These are phyloP conservation scores for Canis aureus DNA, from an alignment of 2,113 vertebrate genomes.

Conservation along the genomic window DNA sequence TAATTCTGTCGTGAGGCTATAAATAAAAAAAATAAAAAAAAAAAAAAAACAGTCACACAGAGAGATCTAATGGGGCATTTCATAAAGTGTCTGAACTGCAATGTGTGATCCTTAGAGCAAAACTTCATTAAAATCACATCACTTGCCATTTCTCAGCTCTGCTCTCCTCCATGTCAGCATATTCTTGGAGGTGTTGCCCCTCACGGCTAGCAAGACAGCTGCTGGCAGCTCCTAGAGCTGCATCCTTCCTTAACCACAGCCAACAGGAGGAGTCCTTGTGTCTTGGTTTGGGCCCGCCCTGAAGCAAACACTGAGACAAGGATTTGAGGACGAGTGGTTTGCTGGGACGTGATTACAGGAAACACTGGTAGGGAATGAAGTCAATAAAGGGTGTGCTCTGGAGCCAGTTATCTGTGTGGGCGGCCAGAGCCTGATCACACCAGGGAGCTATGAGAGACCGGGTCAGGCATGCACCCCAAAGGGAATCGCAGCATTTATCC, in stretches of 20 bases:
- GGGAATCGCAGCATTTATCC: neutral
- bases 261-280: neutral
- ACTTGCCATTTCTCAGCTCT: neutral
- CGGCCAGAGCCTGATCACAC: neutral
- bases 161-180: neutral
- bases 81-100: neutral
- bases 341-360: neutral
- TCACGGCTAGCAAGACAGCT: neutral
- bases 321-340: neutral
- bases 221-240: neutral
- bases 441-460: neutral
- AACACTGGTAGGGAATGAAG: neutral
- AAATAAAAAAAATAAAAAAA: no score
- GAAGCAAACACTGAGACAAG: neutral
- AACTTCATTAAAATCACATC: neutral
- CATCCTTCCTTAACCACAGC: neutral
- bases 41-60: neutral
- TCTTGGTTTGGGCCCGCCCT: neutral
- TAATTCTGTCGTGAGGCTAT: neutral
- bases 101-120: neutral
- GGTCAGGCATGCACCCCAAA: no score
- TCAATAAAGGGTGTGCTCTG: neutral
- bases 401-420: neutral
- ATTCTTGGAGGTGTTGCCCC: neutral
- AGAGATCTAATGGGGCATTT: neutral